Evolutionary conservation across 2,797 vertebrate genomes (phyloP).

Genomic region (Cercopithecus hamlyni): DNA sequence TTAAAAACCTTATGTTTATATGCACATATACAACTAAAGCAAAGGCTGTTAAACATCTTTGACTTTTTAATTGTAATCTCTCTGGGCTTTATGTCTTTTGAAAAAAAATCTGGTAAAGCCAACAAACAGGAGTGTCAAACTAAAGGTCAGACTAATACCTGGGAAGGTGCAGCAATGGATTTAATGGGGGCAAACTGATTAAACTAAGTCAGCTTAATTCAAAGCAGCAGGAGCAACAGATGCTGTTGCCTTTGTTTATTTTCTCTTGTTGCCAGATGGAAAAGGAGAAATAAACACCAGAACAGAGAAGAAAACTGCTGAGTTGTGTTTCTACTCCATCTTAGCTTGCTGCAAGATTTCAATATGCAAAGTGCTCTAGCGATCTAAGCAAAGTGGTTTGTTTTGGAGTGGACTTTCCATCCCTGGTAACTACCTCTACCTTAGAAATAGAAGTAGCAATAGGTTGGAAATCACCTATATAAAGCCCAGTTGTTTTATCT

Average conservation of each 20-base stretch:
- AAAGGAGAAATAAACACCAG: conserved; percentile 77
- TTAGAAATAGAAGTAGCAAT: background rate
- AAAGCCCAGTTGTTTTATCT: background rate
- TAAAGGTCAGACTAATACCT: conserved; percentile 75
- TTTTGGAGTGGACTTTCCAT: background rate
- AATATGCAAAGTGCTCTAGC: background rate
- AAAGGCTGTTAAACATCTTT: conserved; percentile 50
- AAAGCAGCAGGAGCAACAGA: conserved; percentile 80
- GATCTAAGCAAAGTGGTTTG: background rate
- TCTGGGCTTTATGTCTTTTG: background rate
- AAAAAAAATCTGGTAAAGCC: conserved; percentile 44
- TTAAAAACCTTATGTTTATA: conserved; percentile 55
- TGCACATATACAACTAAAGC: conserved; percentile 5
- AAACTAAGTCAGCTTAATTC: conserved; percentile 83
- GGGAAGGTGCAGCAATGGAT: conserved; percentile 63
- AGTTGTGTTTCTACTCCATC: conserved; percentile 46
- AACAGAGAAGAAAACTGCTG: conserved; percentile 60
- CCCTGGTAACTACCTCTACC: background rate
- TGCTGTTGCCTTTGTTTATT: conserved; percentile 79
- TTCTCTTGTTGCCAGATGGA: conserved; percentile 73
- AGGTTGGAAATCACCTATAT: background rate
- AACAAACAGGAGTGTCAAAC: conserved; percentile 64
- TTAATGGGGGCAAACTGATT: conserved; percentile 77
- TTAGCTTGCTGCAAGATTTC: conserved; percentile 29
- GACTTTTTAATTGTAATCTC: conserved; percentile 49